Evolutionary conservation across 2,113 vertebrate species (phyloP).

Genomic region (Phycodurus eques): DNA sequence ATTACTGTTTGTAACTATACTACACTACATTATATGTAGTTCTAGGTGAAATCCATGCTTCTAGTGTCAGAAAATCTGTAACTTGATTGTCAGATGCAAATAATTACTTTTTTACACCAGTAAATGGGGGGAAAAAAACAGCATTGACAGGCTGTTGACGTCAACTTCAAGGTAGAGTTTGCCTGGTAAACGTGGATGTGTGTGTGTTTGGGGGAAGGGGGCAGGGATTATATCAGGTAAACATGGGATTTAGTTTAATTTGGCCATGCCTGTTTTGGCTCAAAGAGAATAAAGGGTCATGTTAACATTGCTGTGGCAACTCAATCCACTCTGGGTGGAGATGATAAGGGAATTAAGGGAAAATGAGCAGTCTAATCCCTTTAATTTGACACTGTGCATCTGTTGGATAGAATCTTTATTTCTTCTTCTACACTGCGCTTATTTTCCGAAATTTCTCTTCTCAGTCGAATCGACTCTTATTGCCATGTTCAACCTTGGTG

Average conservation of each 20-base stretch:
- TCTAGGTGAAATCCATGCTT: no score
- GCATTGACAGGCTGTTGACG: slow-evolving; percentile 1
- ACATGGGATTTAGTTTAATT: slow-evolving; percentile 63
- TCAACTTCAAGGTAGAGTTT: slow-evolving; percentile 17
- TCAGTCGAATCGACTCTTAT: slow-evolving; percentile 2
- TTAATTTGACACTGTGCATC: slow-evolving; percentile 62
- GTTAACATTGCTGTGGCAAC: slow-evolving; percentile 59
- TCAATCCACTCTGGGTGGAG: slow-evolving; percentile 62
- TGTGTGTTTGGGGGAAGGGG: slow-evolving; percentile 33
- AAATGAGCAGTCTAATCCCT: slow-evolving; percentile 68
- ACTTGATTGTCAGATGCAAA: background rate
- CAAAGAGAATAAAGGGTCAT: slow-evolving; percentile 55
- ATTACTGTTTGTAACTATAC: no score
- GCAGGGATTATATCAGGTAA: slow-evolving; percentile 62
- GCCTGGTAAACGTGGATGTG: slow-evolving; percentile 15
- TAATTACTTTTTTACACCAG: slow-evolving; percentile 5
- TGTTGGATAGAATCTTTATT: slow-evolving; percentile 16
- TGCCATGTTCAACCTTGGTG: slow-evolving; percentile 26
- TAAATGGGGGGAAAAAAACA: background rate
- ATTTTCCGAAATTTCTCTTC: slow-evolving; percentile 8
- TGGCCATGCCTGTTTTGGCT: slow-evolving; percentile 58
- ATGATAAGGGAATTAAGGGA: slow-evolving; percentile 67
- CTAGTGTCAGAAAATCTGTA: no score
- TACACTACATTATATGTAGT: no score
- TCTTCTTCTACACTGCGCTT: slow-evolving; percentile 12